phyloP scores from a whole-genome alignment of 2,113 vertebrate genomes.

The Oxyruncus cristatus region DNA sequence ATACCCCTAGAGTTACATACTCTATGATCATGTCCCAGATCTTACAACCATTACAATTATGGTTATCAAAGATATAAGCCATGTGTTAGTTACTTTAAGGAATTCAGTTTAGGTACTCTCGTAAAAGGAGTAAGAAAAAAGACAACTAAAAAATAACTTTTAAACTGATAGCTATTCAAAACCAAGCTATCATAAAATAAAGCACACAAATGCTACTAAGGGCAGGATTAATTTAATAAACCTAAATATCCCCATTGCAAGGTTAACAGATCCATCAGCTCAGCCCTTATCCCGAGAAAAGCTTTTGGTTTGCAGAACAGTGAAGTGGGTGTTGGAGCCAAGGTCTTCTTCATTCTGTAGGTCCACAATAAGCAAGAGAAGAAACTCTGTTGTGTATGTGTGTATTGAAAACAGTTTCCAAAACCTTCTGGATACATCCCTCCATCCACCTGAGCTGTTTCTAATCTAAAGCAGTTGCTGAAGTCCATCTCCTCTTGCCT shows the following conservation, averaged over 20 bases:
- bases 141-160: background rate
- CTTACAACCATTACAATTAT: background rate
- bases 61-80: background rate
- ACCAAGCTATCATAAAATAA: background rate
- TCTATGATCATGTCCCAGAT: background rate
- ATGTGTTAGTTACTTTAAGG: background rate
- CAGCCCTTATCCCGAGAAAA: background rate
- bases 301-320: background rate
- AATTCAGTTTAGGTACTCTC: background rate
- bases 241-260: background rate
- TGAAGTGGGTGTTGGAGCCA: background rate
- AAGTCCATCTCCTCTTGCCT: background rate
- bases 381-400: background rate
- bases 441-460: background rate
- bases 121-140: background rate
- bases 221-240: background rate
- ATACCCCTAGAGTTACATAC: background rate
- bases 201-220: background rate
- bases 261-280: background rate
- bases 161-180: background rate
- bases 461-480: background rate
- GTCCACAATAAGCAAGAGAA: background rate
- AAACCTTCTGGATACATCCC: background rate
- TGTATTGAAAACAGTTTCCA: background rate
- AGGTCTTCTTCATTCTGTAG: background rate